Evolutionary conservation across 2,797 vertebrate genomes (phyloP), one percentile per base, ranked within the genome.

Genomic region (Cygnus olor): DNA sequence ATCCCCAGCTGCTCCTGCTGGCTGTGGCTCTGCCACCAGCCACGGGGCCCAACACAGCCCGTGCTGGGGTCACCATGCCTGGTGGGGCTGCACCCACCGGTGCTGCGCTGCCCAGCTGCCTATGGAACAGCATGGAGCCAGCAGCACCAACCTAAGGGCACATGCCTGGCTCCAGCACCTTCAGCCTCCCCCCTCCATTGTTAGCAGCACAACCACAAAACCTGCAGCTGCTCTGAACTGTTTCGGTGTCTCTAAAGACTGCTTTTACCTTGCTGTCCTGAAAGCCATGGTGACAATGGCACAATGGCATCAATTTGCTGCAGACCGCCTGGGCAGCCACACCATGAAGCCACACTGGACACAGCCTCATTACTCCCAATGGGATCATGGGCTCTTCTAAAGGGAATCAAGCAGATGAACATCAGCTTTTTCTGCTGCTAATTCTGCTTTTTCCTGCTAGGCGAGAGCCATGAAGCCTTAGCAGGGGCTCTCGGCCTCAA

Each of bases 311-410:
- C 40, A 17, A 1, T 54, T 14, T 36, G 1, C 47, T 30, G 64
- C 53, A 34, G 53, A 61, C 51, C 14, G 10, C 56, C 32, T 25
- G 10, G 72, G 32, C 60, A 66, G 32, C 22, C 2, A 3, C 0
- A 11, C n/a, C 0, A 2, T 10, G 7, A 1, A 66, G 34, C 22
- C 1, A 3, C 0, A 11, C 38, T 0, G 1, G 32, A 6, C 30
- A 20, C 1, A 1, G 27, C 70, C 4, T 3, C 47, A 64, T 34
- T 51, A 53, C 65, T 20, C 32, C 65, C 16, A 4, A 3, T 0
- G 2, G 58, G 40, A 38, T 30, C 44, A 42, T 0, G 2, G 53
- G 32, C 71, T 45, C 54, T 57, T 22, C 91, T 38, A 22, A 9
- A 54, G 56, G 64, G 64, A 61, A 49, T 4, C 3, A 7, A 40